phyloP scores from a whole-genome alignment of 2,113 vertebrate genomes.

The Eubucco bourcierii region DNA sequence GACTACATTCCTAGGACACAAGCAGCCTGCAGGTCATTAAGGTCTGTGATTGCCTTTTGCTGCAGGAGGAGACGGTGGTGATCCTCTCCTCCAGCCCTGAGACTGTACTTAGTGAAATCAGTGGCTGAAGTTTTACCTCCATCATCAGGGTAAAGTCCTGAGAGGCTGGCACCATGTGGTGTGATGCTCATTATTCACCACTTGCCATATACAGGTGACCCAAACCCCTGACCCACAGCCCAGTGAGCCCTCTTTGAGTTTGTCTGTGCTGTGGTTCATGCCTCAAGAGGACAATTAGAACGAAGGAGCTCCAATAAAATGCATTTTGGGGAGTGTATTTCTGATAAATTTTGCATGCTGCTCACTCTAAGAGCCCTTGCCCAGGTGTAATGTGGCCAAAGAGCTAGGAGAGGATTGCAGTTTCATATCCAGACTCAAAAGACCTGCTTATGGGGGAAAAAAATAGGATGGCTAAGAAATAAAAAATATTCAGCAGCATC shows the following conservation, averaged over 20 bases:
- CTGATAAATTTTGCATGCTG: not conserved
- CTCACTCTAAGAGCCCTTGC: not conserved
- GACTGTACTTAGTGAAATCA: not conserved
- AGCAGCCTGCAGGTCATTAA: not conserved
- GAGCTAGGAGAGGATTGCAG: not conserved
- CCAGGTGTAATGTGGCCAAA: not conserved
- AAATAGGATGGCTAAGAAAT: not conserved
- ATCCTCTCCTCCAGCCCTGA: not conserved
- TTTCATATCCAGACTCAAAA: not conserved
- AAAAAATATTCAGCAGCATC: not conserved
- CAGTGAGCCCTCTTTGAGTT: not conserved
- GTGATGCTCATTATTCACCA: not conserved
- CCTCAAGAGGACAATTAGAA: slow-evolving; percentile 20
- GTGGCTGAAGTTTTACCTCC: not conserved
- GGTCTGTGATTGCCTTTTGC: not conserved
- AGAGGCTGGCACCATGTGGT: not conserved
- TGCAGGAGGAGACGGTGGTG: not conserved
- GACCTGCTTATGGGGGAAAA: not conserved
- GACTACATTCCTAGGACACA: not conserved
- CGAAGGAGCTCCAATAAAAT: not conserved
- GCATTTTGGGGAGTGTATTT: not conserved
- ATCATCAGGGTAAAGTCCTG: not conserved
- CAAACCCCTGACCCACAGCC: not conserved
- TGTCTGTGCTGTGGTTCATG: not conserved
- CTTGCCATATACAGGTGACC: not conserved